Conservation (phyloP, 1,140 invertebrate species). For the Eciton burchellii region DNA sequence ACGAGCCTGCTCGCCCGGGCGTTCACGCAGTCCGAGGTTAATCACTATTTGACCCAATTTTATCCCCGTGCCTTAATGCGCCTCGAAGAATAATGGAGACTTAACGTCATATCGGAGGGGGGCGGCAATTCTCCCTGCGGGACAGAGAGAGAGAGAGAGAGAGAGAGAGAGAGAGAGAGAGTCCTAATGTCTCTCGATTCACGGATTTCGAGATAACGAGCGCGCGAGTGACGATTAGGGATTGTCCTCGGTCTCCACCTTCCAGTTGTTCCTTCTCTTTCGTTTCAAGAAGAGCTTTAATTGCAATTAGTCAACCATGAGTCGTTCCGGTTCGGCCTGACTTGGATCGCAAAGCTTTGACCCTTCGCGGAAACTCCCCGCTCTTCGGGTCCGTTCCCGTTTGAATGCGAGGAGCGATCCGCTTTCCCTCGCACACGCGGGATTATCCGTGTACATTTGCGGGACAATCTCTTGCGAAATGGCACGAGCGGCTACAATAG, state of each 20-base stretch:
- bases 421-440: slow-evolving; percentile 13
- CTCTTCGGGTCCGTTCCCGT: not conserved
- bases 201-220: slow-evolving; percentile 64
- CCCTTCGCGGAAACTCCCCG: slow-evolving; percentile 44
- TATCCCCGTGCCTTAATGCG: slow-evolving; percentile 78
- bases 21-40: slow-evolving; percentile 77
- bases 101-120: slow-evolving; percentile 67
- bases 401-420: slow-evolving; percentile 18
- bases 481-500: slow-evolving; percentile 17
- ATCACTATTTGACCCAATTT: slow-evolving; percentile 85
- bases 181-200: slow-evolving; percentile 54
- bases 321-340: slow-evolving; percentile 20
- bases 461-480: slow-evolving; percentile 25
- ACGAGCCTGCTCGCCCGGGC: slow-evolving; percentile 54
- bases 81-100: slow-evolving; percentile 76
- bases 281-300: slow-evolving; percentile 53
- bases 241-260: slow-evolving; percentile 70
- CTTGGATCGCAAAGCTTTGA: slow-evolving; percentile 33
- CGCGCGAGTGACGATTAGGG: slow-evolving; percentile 66
- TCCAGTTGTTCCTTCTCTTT: slow-evolving; percentile 55
- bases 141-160: slow-evolving; percentile 10
- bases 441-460: not conserved
- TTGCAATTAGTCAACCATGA: slow-evolving; percentile 65
- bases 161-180: slow-evolving; percentile 4
- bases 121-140: slow-evolving; percentile 48